Evolutionary conservation across 2,113 vertebrate species (phyloP).

Genomic region (Amblyornis subalaris): DNA sequence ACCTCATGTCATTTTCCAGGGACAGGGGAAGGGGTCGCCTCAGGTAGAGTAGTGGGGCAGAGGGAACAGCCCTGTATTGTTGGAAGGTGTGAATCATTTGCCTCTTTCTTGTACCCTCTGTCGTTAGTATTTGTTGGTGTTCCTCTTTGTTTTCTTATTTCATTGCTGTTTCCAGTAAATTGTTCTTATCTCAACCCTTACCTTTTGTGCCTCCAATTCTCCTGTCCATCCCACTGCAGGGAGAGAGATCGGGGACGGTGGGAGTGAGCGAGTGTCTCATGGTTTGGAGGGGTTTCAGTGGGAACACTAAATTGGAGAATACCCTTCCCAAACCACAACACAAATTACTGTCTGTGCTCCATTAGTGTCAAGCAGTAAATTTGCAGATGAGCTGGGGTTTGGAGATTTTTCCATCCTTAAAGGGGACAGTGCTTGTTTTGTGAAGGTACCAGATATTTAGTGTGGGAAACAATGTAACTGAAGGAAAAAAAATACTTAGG

Average conservation of each 20-base stretch:
- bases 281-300: not conserved
- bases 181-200: not conserved
- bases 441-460: not conserved
- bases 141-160: not conserved
- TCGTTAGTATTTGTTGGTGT: not conserved
- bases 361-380: slow-evolving; percentile 24
- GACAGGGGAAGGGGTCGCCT: not conserved
- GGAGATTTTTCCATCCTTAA: not conserved
- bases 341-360: not conserved
- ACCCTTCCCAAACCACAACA: not conserved
- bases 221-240: not conserved
- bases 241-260: not conserved
- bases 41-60: not conserved
- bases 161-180: not conserved
- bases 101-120: not conserved
- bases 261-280: not conserved
- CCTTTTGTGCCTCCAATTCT: not conserved
- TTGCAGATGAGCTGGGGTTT: not conserved
- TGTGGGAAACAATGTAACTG: not conserved
- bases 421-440: not conserved
- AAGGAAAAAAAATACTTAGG: not conserved
- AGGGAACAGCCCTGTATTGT: rapidly evolving
- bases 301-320: not conserved
- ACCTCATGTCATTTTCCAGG: not conserved
- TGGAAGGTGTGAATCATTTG: not conserved